phyloP scores from a whole-genome alignment of 2,888 invertebrate species.

The Ophion ventricosus region DNA sequence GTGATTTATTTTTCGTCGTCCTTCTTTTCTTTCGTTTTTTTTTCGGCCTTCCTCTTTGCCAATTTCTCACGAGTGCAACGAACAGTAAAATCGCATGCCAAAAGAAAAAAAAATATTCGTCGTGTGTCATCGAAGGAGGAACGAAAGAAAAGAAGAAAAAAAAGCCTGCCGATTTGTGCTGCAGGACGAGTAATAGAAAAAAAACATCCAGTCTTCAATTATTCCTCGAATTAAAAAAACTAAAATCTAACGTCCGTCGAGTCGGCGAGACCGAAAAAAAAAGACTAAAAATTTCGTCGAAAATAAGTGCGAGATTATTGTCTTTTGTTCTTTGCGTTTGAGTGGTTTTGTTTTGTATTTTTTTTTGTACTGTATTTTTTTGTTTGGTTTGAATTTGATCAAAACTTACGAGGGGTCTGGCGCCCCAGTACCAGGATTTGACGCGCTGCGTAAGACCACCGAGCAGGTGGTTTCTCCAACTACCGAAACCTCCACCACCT shows the following conservation, averaged over 20 bases:
- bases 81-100: background rate
- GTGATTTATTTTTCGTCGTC: background rate
- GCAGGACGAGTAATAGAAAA: background rate
- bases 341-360: background rate
- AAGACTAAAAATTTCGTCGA: background rate
- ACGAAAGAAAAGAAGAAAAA: background rate
- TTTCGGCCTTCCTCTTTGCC: background rate
- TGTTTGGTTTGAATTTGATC: constrained; percentile 34
- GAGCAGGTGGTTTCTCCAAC: constrained; percentile 94
- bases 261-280: background rate
- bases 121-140: background rate
- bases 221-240: background rate
- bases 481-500: constrained; percentile 86
- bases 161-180: background rate
- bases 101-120: background rate
- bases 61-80: background rate
- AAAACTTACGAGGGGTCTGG: constrained; percentile 96
- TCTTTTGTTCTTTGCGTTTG: background rate
- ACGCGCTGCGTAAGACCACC: constrained; percentile 98
- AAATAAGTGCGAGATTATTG: background rate
- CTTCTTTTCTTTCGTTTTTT: background rate
- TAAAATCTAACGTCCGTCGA: background rate
- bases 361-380: background rate
- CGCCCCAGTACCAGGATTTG: constrained; percentile 98
- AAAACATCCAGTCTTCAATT: background rate